Percentiles rank a stretch among this genome's conserved stretches.
Conservation (phyloP, 2,888 invertebrate genomes). For the Boloria euphrosyne region DNA sequence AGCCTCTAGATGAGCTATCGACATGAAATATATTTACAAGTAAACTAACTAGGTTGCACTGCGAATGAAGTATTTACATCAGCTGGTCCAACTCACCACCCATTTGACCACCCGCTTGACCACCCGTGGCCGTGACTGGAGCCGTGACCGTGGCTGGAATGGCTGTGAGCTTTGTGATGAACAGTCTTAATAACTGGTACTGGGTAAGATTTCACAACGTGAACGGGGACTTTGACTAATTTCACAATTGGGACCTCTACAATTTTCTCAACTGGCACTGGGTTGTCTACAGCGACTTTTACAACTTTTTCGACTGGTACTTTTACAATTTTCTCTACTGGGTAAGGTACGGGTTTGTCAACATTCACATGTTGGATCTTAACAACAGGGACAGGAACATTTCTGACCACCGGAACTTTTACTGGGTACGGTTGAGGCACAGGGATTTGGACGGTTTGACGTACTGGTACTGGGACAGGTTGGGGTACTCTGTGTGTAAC, state of each 20-base stretch:
- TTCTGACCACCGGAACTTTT: constrained; percentile 77
- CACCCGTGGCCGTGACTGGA: constrained; percentile 45
- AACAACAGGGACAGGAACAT: constrained; percentile 81
- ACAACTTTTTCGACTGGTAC: constrained; percentile 82
- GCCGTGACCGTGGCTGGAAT: constrained; percentile 50
- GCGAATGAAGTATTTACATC: constrained; percentile 45
- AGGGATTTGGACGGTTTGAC: constrained; percentile 78
- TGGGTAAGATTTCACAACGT: constrained; percentile 68
- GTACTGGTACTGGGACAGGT: constrained; percentile 78
- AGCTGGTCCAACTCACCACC: constrained; percentile 11
- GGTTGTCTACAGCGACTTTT: constrained; percentile 79
- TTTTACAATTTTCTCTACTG: constrained; percentile 83
- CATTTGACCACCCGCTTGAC: constrained; percentile 47
- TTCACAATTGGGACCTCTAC: constrained; percentile 81
- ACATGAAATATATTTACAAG: constrained; percentile 70
- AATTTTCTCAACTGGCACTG: constrained; percentile 77
- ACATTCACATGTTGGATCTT: constrained; percentile 80
- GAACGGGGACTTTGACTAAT: constrained; percentile 72
- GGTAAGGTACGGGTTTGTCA: constrained; percentile 83
- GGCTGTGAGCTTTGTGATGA: constrained; percentile 65
- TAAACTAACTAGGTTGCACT: constrained; percentile 59
- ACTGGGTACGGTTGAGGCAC: constrained; percentile 84
- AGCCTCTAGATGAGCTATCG: constrained; percentile 77
- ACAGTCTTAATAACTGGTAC: constrained; percentile 73
- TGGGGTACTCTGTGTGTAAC: constrained; percentile 81